A percentile compares a stretch with the other conserved stretches of the same genome.
Evolutionary conservation across 2,113 vertebrate genomes (phyloP).

Genomic region (Columba janthina): DNA sequence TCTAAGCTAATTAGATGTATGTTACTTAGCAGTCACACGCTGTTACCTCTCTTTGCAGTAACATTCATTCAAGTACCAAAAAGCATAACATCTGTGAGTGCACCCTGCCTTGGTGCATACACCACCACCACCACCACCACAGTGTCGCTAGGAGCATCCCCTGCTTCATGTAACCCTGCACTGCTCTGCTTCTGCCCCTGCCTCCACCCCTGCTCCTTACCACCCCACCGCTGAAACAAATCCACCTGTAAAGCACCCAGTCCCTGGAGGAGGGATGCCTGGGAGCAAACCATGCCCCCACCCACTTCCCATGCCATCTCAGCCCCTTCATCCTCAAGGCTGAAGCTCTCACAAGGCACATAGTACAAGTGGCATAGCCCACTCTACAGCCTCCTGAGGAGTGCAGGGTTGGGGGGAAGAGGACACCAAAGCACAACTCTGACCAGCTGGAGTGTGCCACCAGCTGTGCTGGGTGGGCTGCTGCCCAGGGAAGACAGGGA

Average conservation of each 20-base stretch:
- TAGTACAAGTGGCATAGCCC: background rate
- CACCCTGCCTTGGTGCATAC: rapidly evolving
- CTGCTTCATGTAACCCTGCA: rapidly evolving
- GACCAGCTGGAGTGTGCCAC: background rate
- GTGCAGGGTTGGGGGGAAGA: background rate
- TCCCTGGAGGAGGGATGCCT: background rate
- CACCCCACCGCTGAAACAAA: background rate
- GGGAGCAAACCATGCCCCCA: background rate
- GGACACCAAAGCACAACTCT: background rate
- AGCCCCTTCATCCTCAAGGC: background rate
- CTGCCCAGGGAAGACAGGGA: rapidly evolving
- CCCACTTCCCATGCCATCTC: background rate
- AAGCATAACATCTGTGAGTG: rapidly evolving
- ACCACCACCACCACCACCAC: background rate
- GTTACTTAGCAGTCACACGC: background rate
- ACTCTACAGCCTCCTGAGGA: background rate
- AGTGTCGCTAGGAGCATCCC: rapidly evolving
- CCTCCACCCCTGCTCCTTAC: background rate
- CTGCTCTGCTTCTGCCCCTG: background rate
- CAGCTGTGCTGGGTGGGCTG: rapidly evolving
- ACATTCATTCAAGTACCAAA: background rate
- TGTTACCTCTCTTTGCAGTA: background rate
- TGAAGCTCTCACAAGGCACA: rapidly evolving
- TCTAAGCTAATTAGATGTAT: background rate
- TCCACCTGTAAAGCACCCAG: background rate